Base-by-base conservation (phyloP, 1,140 invertebrate species). In the Agrilus planipennis region DNA sequence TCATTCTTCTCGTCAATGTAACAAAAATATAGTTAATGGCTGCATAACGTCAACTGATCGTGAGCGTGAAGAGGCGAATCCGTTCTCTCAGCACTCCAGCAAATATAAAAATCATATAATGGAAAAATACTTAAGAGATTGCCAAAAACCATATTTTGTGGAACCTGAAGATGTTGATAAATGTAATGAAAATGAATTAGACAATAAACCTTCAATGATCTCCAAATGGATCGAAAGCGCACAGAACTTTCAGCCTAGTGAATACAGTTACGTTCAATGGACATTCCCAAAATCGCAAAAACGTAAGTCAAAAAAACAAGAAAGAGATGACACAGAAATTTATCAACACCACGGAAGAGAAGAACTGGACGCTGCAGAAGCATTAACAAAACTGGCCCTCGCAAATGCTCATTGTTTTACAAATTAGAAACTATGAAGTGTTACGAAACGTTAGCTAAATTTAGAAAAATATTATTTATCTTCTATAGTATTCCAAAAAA, bases 221-320 rank as follows among this genome's bases (percentile, higher is more conserved):
- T 72, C 73, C 23, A 79, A 77, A 51, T 81, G 78, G 78, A 52
- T 79, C 14, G 73, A 77, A 53, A 79, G 76, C 50, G 75, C 78
- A 0, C 76, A 70, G 2, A 67, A 72, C 36, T 80, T 79, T 51
- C 70, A 71, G 38, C 76, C 76, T 0, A 71, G 73, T 40, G 72
- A 77, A 49, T 70, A 70, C 28, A 78, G 76, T 52, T 79, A 78
- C 51, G 69, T 77, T 0, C 70, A 74, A 53, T 79, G 76, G 75
- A 48, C 23, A 5, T 11, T 44, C 7, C 49, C 37, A 5, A 49
- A 51, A 20, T 39, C 45, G 12, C 49, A 51, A 31, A 47, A 47
- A 10, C 45, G 42, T 30, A 54, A 55, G 34, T 53, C 50, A 12
- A 55, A 50, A 44, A 39, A 41, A 11, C 30, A 17, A 15, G 18